phyloP scores from a whole-genome alignment of 2,113 vertebrate genomes.

The Aepyceros melampus region DNA sequence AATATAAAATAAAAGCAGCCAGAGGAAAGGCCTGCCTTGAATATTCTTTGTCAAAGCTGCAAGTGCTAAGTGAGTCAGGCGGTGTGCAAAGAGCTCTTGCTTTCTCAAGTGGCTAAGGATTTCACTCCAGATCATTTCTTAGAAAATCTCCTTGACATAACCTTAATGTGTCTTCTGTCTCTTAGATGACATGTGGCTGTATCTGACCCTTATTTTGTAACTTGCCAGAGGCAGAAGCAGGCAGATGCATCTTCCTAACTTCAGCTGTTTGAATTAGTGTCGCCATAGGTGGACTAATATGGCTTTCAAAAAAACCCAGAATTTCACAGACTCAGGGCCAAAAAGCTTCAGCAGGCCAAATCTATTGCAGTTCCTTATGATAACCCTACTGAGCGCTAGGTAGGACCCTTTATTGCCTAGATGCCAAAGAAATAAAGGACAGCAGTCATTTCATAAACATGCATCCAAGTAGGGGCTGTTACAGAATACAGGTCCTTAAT shows the following conservation, averaged over 20 bases:
- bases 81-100: not conserved
- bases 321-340: not conserved
- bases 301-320: not conserved
- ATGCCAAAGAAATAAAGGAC: not conserved
- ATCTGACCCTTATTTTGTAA: not conserved
- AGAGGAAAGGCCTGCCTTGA: not conserved
- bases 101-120: slow-evolving; percentile 20
- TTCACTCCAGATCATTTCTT: not conserved
- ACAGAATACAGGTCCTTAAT: not conserved
- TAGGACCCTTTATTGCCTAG: not conserved
- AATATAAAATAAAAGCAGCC: slow-evolving; percentile 18
- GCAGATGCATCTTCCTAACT: slow-evolving; percentile 39
- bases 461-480: not conserved
- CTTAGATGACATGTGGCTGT: not conserved
- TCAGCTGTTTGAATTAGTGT: slow-evolving; percentile 18
- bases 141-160: slow-evolving; percentile 31
- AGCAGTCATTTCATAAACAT: not conserved
- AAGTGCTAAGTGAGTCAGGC: not conserved
- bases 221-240: not conserved
- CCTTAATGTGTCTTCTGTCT: not conserved
- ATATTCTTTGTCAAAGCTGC: slow-evolving; percentile 21
- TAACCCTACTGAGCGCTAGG: not conserved
- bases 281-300: not conserved
- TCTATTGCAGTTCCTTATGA: not conserved
- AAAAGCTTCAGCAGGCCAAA: not conserved